phyloP scores from a whole-genome alignment of 2,888 invertebrate species.

The Myopa testacea region DNA sequence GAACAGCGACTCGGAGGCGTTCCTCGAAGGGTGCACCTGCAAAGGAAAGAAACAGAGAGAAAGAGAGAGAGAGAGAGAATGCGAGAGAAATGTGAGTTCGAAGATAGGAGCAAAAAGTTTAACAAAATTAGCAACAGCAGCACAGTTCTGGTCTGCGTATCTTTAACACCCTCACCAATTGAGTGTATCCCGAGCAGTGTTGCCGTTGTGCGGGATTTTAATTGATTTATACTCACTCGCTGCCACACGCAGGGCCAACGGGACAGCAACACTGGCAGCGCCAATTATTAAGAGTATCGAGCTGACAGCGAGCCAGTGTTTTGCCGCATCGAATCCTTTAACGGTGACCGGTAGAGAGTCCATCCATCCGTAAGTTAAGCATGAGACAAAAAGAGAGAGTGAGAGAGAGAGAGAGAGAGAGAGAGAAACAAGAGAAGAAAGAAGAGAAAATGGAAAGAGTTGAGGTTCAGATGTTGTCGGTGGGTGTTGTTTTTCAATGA shows the following conservation, averaged over 20 bases:
- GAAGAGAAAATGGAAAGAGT: not conserved
- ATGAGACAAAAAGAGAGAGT: not conserved
- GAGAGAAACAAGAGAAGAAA: no score
- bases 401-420: not conserved
- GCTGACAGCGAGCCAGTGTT: constrained; percentile 83
- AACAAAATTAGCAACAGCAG: constrained; percentile 1
- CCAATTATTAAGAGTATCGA: constrained; percentile 81
- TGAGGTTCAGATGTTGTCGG: not conserved
- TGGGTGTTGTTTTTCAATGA: not conserved
- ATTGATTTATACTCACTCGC: constrained; percentile 68
- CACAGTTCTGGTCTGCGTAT: not conserved
- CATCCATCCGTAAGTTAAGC: constrained; percentile 6
- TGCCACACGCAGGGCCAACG: constrained; percentile 80
- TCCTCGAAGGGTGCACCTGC: constrained; percentile 80
- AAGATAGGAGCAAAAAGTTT: no score
- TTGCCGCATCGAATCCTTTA: constrained; percentile 72
- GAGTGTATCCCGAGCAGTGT: not conserved
- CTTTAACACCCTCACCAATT: not conserved
- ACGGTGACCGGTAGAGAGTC: not conserved
- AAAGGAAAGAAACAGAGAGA: not conserved
- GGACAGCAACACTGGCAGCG: constrained; percentile 84
- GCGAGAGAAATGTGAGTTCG: not conserved
- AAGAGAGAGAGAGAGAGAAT: constrained; percentile 11
- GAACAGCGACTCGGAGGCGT: constrained; percentile 78
- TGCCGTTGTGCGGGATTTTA: constrained; percentile 6